phyloP scores from a whole-genome alignment of 2,113 vertebrate species.

The Solea senegalensis region DNA sequence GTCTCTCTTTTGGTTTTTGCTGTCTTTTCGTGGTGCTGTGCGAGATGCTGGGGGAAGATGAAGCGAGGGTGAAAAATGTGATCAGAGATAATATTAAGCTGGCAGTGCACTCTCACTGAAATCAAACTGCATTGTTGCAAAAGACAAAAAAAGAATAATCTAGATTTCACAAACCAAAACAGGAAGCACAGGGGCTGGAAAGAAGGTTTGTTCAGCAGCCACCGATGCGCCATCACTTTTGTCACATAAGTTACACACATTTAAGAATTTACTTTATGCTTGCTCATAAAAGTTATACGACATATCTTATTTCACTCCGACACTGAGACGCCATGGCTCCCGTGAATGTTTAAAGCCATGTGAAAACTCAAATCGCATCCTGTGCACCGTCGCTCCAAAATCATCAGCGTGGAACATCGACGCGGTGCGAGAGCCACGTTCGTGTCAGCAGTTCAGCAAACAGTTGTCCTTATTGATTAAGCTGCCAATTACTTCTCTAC shows the following conservation, averaged over 20 bases:
- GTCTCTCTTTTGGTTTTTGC: conserved; percentile 29
- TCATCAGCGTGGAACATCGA: too few species aligned
- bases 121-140: conserved; percentile 13
- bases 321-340: neutral
- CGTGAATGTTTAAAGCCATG: neutral
- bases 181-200: too few species aligned
- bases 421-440: too few species aligned
- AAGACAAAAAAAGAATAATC: neutral
- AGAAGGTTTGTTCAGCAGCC: neutral
- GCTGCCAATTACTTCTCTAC: too few species aligned
- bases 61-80: conserved; percentile 10
- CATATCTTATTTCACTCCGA: neutral
- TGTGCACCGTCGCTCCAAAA: neutral
- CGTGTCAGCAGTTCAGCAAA: too few species aligned
- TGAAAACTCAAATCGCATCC: neutral
- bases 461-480: too few species aligned
- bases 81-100: conserved; percentile 40
- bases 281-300: neutral
- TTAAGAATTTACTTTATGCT: neutral
- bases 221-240: neutral
- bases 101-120: conserved; percentile 6
- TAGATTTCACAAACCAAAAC: neutral
- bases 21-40: conserved; percentile 30
- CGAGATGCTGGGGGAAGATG: conserved; percentile 23
- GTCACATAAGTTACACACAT: neutral